Conservation (phyloP, 2,113 vertebrate genomes). For the Xyrauchen texanus region DNA sequence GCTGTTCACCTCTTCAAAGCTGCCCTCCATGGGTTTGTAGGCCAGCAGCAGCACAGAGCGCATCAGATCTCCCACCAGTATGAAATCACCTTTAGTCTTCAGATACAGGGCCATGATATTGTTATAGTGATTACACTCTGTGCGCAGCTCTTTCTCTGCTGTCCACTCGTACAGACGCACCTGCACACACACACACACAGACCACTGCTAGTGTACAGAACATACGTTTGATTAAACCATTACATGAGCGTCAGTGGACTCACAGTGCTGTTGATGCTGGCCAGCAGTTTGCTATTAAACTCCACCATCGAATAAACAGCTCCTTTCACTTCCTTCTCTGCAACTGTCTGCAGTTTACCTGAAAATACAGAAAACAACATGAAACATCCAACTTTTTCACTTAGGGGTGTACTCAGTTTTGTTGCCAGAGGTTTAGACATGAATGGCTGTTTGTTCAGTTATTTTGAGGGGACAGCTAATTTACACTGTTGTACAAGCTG, state of each 20-base stretch:
- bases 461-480: too few species aligned
- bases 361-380: conserved; percentile 25
- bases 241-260: conserved; percentile 40
- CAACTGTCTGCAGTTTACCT: conserved; percentile 97
- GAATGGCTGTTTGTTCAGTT: too few species aligned
- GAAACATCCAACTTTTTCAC: too few species aligned
- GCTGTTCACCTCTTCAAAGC: conserved; percentile 93
- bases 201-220: not conserved
- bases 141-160: conserved; percentile 92
- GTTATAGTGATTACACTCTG: conserved; percentile 98
- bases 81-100: conserved; percentile 98
- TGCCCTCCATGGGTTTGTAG: conserved; percentile 98
- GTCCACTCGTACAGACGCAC: conserved; percentile 98
- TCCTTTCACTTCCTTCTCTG: conserved; percentile 98
- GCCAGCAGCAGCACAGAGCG: conserved; percentile 94
- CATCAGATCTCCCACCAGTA: conserved; percentile 97
- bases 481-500: too few species aligned
- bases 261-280: conserved; percentile 99
- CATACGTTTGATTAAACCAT: not conserved
- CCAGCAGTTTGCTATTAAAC: conserved; percentile 95
- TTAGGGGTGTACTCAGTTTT: too few species aligned
- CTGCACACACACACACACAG: conserved; percentile 53
- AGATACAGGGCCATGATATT: conserved; percentile 99
- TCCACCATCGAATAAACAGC: conserved; percentile 99
- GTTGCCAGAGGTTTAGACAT: too few species aligned